Conservation (phyloP, 2,888 invertebrate species). For the Drosophila lacicola region DNA sequence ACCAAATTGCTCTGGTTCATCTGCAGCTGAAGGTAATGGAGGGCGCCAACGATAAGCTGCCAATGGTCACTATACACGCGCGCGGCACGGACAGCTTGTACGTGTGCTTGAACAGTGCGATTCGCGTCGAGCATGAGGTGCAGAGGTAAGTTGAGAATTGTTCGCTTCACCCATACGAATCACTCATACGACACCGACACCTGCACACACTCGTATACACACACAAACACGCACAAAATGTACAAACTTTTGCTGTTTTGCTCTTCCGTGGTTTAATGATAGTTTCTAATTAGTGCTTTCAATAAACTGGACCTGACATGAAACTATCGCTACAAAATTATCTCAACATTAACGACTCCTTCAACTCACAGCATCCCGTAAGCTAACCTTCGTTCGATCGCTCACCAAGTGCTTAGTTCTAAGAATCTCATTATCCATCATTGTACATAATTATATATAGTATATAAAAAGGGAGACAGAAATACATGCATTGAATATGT, state of each 20-base stretch:
- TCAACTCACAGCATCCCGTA: constrained; percentile 61
- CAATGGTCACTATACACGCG: constrained; percentile 89
- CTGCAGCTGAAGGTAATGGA: constrained; percentile 80
- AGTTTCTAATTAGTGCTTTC: constrained; percentile 74
- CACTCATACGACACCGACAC: constrained; percentile 12
- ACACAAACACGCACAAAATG: constrained; percentile 6
- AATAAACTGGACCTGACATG: constrained; percentile 70
- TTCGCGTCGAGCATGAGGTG: constrained; percentile 88
- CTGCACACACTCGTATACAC: constrained; percentile 8
- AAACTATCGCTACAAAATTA: constrained; percentile 64
- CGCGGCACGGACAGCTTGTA: constrained; percentile 86
- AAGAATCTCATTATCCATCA: constrained; percentile 48
- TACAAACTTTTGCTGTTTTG: constrained; percentile 27
- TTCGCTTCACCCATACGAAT: constrained; percentile 5
- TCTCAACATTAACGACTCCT: constrained; percentile 53
- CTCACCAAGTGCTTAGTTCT: constrained; percentile 35
- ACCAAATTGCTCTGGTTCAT: not conserved
- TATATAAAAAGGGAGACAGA: constrained; percentile 6
- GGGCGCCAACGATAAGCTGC: constrained; percentile 83
- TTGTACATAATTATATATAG: constrained; percentile 50
- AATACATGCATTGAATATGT: constrained; percentile 26
- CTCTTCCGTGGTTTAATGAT: constrained; percentile 60
- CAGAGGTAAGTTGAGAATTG: constrained; percentile 81
- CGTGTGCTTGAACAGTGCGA: constrained; percentile 90
- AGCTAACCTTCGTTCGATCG: constrained; percentile 58